phyloP scores from a whole-genome alignment of 2,888 invertebrate species.

The Hoplodrina blanda region DNA sequence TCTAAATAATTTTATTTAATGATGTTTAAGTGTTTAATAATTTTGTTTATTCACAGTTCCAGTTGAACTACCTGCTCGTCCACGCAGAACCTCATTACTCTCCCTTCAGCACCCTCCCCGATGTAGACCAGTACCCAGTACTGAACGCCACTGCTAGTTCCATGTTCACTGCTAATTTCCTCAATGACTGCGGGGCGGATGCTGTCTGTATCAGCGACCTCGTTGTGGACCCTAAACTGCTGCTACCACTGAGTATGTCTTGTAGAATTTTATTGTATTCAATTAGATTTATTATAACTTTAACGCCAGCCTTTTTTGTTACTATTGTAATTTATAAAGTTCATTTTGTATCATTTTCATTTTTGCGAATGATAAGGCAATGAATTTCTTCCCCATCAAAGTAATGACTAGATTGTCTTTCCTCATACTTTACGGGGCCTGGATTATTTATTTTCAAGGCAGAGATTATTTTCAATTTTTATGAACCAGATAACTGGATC shows the following conservation, averaged over 20 bases:
- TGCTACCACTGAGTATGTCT: slow-evolving; percentile 89
- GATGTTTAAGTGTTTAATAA: too few relatives aligned
- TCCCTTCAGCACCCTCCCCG: slow-evolving; percentile 90
- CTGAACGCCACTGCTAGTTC: slow-evolving; percentile 96
- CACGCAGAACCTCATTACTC: slow-evolving; percentile 92
- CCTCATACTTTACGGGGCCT: too few relatives aligned
- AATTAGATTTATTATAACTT: neutral
- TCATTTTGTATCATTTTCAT: too few relatives aligned
- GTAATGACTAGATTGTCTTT: too few relatives aligned
- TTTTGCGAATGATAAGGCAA: too few relatives aligned
- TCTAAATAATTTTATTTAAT: too few relatives aligned
- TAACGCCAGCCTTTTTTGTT: too few relatives aligned
- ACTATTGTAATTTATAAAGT: too few relatives aligned
- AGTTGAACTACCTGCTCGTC: slow-evolving; percentile 95
- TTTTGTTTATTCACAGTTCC: slow-evolving; percentile 90
- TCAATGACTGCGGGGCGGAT: slow-evolving; percentile 97
- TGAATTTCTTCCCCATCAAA: too few relatives aligned
- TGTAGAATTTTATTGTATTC: neutral
- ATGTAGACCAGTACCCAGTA: slow-evolving; percentile 95
- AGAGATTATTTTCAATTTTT: too few relatives aligned
- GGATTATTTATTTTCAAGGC: too few relatives aligned
- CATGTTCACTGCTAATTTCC: slow-evolving; percentile 95
- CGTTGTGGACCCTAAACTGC: slow-evolving; percentile 91
- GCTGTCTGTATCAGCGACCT: slow-evolving; percentile 96
- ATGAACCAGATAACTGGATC: neutral